Conservation (phyloP, 2,888 invertebrate genomes). For the Cantharis lateralis region DNA sequence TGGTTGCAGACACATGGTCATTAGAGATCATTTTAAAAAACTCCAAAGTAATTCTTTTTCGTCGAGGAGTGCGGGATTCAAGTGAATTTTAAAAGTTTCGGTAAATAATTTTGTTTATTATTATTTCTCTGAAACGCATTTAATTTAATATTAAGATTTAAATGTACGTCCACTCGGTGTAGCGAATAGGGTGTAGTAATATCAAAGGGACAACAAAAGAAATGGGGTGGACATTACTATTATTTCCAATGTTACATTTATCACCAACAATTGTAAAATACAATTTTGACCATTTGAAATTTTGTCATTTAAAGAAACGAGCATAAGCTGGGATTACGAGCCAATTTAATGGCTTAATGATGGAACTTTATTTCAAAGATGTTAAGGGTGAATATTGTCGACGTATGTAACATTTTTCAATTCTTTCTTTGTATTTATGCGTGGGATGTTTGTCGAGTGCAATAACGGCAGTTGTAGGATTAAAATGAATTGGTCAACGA, state of each 20-base stretch:
- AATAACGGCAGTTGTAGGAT: constrained; percentile 31
- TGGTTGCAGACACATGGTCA: too few relatives aligned
- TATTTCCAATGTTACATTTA: constrained; percentile 40
- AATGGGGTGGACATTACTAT: constrained; percentile 36
- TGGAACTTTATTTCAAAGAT: constrained; percentile 16
- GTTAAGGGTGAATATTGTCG: constrained; percentile 22
- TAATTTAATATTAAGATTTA: constrained; percentile 3
- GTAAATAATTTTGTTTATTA: background rate
- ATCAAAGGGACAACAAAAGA: constrained; percentile 32
- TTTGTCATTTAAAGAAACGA: constrained; percentile 34
- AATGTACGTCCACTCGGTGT: constrained; percentile 19
- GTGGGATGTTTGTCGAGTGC: constrained; percentile 34
- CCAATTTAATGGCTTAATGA: constrained; percentile 35
- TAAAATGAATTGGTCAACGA: constrained; percentile 27
- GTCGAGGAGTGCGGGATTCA: too few relatives aligned
- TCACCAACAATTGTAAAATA: constrained; percentile 38
- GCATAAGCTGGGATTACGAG: constrained; percentile 38
- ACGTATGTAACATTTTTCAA: constrained; percentile 33
- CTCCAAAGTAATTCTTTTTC: too few relatives aligned
- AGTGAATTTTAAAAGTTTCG: too few relatives aligned
- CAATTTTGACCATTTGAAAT: constrained; percentile 35
- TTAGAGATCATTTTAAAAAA: too few relatives aligned
- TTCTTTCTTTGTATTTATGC: constrained; percentile 32
- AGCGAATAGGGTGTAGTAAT: constrained; percentile 8
- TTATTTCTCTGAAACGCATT: background rate